Conservation (phyloP, 2,797 vertebrate species). For the Tapirus indicus region DNA sequence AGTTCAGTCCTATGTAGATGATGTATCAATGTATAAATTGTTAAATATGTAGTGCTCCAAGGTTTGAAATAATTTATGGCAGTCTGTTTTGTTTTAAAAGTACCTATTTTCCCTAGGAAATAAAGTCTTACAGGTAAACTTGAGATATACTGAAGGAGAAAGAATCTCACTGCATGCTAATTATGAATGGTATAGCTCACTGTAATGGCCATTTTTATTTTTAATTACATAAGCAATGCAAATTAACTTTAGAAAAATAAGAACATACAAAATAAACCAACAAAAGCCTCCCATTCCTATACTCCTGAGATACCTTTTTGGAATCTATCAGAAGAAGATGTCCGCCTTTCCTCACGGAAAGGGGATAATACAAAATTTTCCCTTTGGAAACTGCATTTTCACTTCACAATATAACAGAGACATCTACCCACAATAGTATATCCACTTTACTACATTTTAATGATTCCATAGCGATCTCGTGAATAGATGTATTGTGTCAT, state of each 20-base stretch:
- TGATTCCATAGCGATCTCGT: neutral
- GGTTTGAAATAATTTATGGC: slow-evolving; percentile 49
- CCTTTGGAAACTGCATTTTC: neutral
- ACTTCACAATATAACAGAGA: neutral
- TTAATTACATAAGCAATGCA: neutral
- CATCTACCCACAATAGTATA: neutral
- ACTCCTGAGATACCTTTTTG: neutral
- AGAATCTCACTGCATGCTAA: neutral
- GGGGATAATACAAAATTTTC: neutral
- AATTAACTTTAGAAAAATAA: neutral
- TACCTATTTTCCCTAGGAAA: neutral
- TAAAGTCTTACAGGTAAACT: slow-evolving; percentile 11
- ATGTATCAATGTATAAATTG: neutral
- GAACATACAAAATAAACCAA: neutral
- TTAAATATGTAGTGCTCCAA: neutral
- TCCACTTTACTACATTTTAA: slow-evolving; percentile 20
- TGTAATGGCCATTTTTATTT: slow-evolving; percentile 8
- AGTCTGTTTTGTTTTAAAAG: slow-evolving; percentile 47
- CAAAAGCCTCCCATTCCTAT: neutral
- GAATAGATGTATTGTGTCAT: neutral
- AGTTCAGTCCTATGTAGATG: neutral
- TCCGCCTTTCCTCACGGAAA: neutral
- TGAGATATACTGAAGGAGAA: neutral
- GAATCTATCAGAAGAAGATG: neutral
- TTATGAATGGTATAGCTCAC: slow-evolving; percentile 46